Evolutionary conservation across 2,797 vertebrate species (phyloP).

Genomic region (Hozukius guyotensis): DNA sequence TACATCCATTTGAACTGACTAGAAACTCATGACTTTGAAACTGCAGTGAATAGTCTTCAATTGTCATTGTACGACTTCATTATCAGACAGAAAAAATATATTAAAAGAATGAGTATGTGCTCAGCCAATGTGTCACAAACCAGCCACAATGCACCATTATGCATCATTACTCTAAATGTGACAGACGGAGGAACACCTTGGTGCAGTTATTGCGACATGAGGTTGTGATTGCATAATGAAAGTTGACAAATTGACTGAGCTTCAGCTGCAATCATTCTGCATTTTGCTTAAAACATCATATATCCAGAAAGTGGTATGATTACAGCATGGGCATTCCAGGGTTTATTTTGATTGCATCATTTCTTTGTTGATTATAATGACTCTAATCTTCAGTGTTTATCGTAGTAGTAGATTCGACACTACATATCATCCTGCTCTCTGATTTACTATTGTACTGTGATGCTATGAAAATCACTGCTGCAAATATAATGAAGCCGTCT

Average conservation of each 20-base stretch:
- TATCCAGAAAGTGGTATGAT: neutral
- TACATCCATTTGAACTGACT: neutral
- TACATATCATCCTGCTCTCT: neutral
- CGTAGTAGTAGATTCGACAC: neutral
- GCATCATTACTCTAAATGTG: neutral
- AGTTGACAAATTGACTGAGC: neutral
- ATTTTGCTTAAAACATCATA: neutral
- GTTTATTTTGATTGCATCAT: constrained; percentile 5
- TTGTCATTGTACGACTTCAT: neutral
- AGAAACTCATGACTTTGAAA: neutral
- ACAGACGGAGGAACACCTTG: neutral
- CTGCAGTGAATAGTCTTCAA: neutral
- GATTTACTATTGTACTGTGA: neutral
- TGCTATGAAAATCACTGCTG: neutral
- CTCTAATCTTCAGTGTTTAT: neutral
- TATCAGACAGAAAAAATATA: neutral
- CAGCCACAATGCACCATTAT: neutral
- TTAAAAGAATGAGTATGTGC: neutral
- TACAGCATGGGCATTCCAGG: neutral
- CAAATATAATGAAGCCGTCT: neutral
- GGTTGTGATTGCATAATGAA: neutral
- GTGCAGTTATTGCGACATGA: neutral
- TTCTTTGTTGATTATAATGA: neutral
- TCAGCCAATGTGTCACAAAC: neutral
- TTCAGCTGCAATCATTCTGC: neutral